phyloP scores from a whole-genome alignment of 1,140 invertebrate species.

The Cyrtorhinus lividipennis region DNA sequence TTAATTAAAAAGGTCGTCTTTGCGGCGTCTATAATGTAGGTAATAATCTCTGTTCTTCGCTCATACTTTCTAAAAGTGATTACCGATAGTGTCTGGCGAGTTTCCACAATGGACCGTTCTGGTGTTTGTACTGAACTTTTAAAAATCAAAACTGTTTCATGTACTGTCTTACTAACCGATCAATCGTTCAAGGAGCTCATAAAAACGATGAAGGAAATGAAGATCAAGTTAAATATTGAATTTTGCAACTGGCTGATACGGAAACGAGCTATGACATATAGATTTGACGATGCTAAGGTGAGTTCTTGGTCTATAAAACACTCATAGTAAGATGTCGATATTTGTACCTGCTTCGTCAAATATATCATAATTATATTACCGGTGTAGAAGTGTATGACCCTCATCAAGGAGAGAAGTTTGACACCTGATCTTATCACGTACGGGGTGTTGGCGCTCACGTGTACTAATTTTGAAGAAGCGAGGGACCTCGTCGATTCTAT shows the following conservation, averaged over 20 bases:
- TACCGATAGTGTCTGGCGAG: too few relatives aligned
- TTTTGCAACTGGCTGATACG: constrained; percentile 81
- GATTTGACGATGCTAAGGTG: constrained; percentile 52
- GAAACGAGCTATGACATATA: constrained; percentile 47
- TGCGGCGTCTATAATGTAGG: too few relatives aligned
- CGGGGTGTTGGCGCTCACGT: constrained; percentile 66
- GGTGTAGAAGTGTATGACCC: too few relatives aligned
- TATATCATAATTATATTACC: too few relatives aligned
- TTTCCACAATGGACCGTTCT: not conserved
- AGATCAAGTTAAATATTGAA: constrained; percentile 53
- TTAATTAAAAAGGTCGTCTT: too few relatives aligned
- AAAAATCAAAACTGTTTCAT: constrained; percentile 1
- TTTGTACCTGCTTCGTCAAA: too few relatives aligned
- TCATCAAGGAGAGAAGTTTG: constrained; percentile 38
- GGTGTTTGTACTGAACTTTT: constrained; percentile 9
- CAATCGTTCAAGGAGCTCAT: constrained; percentile 40
- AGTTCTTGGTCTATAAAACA: too few relatives aligned
- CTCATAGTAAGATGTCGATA: too few relatives aligned
- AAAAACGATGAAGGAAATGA: constrained; percentile 37
- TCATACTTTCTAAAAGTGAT: too few relatives aligned
- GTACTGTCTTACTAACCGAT: too few relatives aligned
- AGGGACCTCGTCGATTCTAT: constrained; percentile 50
- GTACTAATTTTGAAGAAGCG: constrained; percentile 42
- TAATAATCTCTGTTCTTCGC: too few relatives aligned
- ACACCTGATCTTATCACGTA: constrained; percentile 66